These are phyloP conservation scores for Drosophila emarginata DNA, from an alignment of 2,888 invertebrate species.

Conservation along the genomic window DNA sequence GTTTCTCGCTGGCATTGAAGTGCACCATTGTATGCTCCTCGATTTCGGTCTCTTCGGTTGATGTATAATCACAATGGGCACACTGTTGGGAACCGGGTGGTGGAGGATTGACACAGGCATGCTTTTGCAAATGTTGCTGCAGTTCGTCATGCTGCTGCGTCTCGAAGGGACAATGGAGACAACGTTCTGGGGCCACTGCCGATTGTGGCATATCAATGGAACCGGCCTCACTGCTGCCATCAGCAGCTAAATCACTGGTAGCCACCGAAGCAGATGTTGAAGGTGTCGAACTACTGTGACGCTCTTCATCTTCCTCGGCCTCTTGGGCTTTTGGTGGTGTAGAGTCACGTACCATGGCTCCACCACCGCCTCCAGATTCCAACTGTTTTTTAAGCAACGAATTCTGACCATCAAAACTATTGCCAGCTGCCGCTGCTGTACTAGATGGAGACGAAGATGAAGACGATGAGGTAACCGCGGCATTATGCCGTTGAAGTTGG, in stretches of 20 bases:
- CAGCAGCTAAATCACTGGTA: conserved; percentile 74
- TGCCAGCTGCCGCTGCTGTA: conserved; percentile 31
- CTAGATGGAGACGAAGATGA: conserved; percentile 12
- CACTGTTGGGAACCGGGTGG: conserved; percentile 86
- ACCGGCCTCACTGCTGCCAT: conserved; percentile 70
- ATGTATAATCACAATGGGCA: conserved; percentile 91
- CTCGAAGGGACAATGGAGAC: conserved; percentile 91
- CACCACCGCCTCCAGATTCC: conserved; percentile 64
- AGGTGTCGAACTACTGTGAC: conserved; percentile 66
- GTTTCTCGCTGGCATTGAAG: conserved; percentile 83
- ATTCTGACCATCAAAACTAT: conserved; percentile 65
- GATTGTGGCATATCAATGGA: conserved; percentile 60
- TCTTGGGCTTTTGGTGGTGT: conserved; percentile 25
- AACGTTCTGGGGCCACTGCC: conserved; percentile 81
- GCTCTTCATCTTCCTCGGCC: conserved; percentile 65
- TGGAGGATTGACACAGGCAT: conserved; percentile 83
- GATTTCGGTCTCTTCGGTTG: conserved; percentile 88
- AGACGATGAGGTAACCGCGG: conserved; percentile 43
- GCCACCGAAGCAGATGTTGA: conserved; percentile 77
- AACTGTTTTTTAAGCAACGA: conserved; percentile 80
- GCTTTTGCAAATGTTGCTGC: conserved; percentile 89
- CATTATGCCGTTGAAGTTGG: conserved; percentile 49
- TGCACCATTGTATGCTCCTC: conserved; percentile 92
- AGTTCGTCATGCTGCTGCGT: conserved; percentile 89
- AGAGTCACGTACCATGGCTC: conserved; percentile 31